Evolutionary conservation across 2,888 invertebrate genomes (phyloP).

Genomic region (Hemicrepidius hirtus): DNA sequence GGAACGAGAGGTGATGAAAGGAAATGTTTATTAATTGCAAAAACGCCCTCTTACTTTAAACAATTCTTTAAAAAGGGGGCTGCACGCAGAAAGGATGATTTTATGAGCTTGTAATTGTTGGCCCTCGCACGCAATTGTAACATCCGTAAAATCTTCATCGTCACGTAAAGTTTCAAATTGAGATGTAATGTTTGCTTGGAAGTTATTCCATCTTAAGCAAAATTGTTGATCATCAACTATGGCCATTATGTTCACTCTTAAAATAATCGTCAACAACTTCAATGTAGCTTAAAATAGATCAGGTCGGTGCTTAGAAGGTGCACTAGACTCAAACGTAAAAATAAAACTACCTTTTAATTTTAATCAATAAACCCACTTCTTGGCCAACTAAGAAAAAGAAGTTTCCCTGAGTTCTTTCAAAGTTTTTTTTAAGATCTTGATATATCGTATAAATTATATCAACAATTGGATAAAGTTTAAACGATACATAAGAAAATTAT

Average conservation of each 20-base stretch:
- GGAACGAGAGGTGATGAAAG: slow-evolving; percentile 49
- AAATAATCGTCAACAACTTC: slow-evolving; percentile 37
- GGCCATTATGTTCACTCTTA: slow-evolving; percentile 60
- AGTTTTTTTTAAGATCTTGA: slow-evolving; percentile 24
- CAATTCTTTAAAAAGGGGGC: slow-evolving; percentile 90
- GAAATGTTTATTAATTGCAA: slow-evolving; percentile 10
- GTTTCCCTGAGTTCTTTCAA: slow-evolving; percentile 62
- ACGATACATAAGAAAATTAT: too few relatives aligned
- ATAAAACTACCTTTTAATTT: slow-evolving; percentile 69
- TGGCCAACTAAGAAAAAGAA: slow-evolving; percentile 71
- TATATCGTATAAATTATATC: too few relatives aligned
- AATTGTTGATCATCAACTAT: slow-evolving; percentile 87
- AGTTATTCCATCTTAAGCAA: slow-evolving; percentile 93
- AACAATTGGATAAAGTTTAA: neutral
- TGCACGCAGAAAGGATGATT: slow-evolving; percentile 90
- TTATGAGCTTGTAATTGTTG: slow-evolving; percentile 89
- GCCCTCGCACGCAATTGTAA: slow-evolving; percentile 90
- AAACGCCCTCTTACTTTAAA: slow-evolving; percentile 80
- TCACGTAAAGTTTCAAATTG: slow-evolving; percentile 89
- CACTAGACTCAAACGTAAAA: slow-evolving; percentile 66
- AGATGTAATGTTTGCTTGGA: slow-evolving; percentile 90
- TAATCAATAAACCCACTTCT: slow-evolving; percentile 70
- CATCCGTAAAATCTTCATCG: slow-evolving; percentile 92
- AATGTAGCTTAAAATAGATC: slow-evolving; percentile 43
- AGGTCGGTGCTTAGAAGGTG: slow-evolving; percentile 36